Evolutionary conservation across 2,888 invertebrate species (phyloP).

Genomic region (Eledone cirrhosa): DNA sequence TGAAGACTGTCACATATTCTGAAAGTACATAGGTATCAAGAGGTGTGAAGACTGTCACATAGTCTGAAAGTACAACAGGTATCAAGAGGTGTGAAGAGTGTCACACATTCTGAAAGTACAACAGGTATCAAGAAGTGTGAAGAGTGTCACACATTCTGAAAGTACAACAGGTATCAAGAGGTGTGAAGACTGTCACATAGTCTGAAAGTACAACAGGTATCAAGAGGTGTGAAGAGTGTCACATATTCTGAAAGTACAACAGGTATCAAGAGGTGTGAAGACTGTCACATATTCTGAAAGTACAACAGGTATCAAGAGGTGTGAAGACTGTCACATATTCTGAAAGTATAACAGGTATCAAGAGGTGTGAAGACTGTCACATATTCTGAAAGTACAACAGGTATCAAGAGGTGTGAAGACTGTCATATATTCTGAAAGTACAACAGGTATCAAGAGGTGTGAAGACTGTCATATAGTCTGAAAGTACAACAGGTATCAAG

Average conservation of each 20-base stretch:
- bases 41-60: constrained; percentile 84
- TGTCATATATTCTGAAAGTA: constrained; percentile 77
- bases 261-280: constrained; percentile 73
- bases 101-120: constrained; percentile 75
- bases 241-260: constrained; percentile 70
- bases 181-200: constrained; percentile 86
- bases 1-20: constrained; percentile 83
- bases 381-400: constrained; percentile 67
- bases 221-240: constrained; percentile 81
- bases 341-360: constrained; percentile 29
- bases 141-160: constrained; percentile 81
- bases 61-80: constrained; percentile 66
- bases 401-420: constrained; percentile 74
- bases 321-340: constrained; percentile 83
- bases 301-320: constrained; percentile 67
- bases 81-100: constrained; percentile 76
- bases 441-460: constrained; percentile 69
- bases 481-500: neutral
- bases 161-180: constrained; percentile 50
- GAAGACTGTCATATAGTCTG: constrained; percentile 82
- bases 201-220: constrained; percentile 38
- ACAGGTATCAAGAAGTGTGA: constrained; percentile 41
- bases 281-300: constrained; percentile 78
- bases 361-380: constrained; percentile 84
- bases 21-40: neutral